Evolutionary conservation across 1,140 invertebrate species (phyloP).

Genomic region (Listronotus bonariensis): DNA sequence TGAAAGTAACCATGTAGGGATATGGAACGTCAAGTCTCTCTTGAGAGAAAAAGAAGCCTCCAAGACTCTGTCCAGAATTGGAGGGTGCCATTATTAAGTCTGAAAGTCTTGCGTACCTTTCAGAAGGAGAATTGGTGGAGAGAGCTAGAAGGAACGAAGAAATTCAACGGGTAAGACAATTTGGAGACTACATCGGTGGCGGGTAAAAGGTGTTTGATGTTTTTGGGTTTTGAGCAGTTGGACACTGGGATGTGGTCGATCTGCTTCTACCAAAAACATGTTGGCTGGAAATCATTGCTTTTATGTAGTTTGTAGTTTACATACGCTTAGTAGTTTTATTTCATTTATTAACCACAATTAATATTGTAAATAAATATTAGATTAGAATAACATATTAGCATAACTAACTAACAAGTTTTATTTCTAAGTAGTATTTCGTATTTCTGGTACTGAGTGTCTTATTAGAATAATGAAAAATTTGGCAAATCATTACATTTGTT

Average conservation of each 20-base stretch:
- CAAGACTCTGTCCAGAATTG: constrained; percentile 54
- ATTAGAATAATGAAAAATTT: no score
- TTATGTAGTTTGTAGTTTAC: not conserved
- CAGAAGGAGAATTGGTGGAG: constrained; percentile 56
- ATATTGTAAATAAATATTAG: no score
- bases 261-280: no score
- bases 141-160: constrained; percentile 56
- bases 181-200: constrained; percentile 14
- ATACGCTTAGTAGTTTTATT: not conserved
- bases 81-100: constrained; percentile 57
- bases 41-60: constrained; percentile 52
- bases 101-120: constrained; percentile 58
- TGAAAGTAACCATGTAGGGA: constrained; percentile 5
- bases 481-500: no score
- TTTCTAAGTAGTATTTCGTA: no score
- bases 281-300: no score
- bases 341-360: no score
- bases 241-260: not conserved
- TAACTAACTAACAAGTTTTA: no score
- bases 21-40: constrained; percentile 53
- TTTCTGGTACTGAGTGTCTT: no score
- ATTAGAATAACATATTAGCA: no score
- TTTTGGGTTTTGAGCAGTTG: constrained; percentile 2
- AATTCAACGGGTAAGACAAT: constrained; percentile 57
- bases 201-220: not conserved